These are phyloP conservation scores for Caenorhabditis sulstoni DNA, from an alignment of 2,888 invertebrate species.

Conservation along the genomic window DNA sequence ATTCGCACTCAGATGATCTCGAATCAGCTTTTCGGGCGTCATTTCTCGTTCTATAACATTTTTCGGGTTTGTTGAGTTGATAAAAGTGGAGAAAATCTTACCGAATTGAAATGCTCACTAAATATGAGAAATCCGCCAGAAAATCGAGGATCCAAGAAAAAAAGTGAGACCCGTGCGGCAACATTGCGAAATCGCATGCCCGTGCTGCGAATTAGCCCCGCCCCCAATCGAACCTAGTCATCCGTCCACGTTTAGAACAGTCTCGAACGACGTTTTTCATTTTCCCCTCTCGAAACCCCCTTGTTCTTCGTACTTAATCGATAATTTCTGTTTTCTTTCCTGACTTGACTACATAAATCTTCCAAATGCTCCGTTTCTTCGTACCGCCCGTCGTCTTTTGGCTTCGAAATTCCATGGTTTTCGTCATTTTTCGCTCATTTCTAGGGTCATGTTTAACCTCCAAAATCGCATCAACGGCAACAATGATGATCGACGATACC, in stretches of 20 bases:
- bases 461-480: conserved; percentile 78
- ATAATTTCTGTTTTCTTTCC: no score
- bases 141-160: not conserved
- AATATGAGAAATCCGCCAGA: not conserved
- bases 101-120: no score
- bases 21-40: conserved; percentile 9
- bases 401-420: not conserved
- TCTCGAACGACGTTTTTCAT: conserved; percentile 2
- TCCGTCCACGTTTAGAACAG: not conserved
- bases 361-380: no score
- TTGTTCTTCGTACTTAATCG: no score
- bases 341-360: no score
- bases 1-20: not conserved
- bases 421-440: not conserved
- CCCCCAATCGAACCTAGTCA: conserved; percentile 19
- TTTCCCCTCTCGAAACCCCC: no score
- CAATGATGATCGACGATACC: conserved; percentile 75
- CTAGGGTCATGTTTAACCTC: conserved; percentile 75
- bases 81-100: no score
- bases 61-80: no score
- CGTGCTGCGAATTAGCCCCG: conserved; percentile 5
- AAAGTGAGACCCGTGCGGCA: conserved; percentile 8
- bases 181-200: conserved; percentile 24
- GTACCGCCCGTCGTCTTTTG: no score
- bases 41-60: not conserved